These are phyloP conservation scores for Diploptera punctata DNA, from an alignment of 2,888 invertebrate species.

Conservation along the genomic window DNA sequence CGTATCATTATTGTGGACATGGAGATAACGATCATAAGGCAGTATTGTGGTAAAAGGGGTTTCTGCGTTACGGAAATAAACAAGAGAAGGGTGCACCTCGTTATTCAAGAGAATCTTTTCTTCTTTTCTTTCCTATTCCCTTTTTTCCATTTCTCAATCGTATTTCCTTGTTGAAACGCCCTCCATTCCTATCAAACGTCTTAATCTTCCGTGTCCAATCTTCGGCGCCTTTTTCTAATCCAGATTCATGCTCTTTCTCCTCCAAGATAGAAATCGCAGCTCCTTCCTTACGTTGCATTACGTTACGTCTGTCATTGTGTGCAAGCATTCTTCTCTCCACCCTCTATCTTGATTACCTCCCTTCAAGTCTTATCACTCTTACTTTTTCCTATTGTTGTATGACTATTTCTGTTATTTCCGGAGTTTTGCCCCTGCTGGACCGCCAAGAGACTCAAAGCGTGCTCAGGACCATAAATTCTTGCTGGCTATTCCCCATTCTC, in stretches of 20 bases:
- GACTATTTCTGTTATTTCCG: slow-evolving; percentile 12
- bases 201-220: slow-evolving; percentile 39
- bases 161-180: not conserved
- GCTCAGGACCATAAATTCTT: not conserved
- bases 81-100: no score
- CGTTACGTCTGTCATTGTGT: slow-evolving; percentile 1
- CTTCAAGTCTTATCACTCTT: not conserved
- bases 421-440: not conserved
- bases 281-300: not conserved
- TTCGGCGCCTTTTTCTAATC: slow-evolving; percentile 31
- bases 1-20: no score
- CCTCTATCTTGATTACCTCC: slow-evolving; percentile 4
- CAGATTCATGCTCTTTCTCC: slow-evolving; percentile 11
- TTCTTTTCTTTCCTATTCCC: not conserved
- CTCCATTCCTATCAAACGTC: slow-evolving; percentile 22
- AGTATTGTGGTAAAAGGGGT: not conserved
- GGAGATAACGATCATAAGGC: no score
- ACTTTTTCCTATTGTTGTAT: not conserved
- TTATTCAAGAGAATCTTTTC: slow-evolving; percentile 29
- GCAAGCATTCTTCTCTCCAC: not conserved
- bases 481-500: not conserved
- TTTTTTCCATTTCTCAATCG: not conserved
- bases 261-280: no score
- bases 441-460: not conserved
- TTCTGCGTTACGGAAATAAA: not conserved